These are phyloP conservation scores for Drosophila neonasuta DNA, from an alignment of 2,888 invertebrate species.

Conservation along the genomic window DNA sequence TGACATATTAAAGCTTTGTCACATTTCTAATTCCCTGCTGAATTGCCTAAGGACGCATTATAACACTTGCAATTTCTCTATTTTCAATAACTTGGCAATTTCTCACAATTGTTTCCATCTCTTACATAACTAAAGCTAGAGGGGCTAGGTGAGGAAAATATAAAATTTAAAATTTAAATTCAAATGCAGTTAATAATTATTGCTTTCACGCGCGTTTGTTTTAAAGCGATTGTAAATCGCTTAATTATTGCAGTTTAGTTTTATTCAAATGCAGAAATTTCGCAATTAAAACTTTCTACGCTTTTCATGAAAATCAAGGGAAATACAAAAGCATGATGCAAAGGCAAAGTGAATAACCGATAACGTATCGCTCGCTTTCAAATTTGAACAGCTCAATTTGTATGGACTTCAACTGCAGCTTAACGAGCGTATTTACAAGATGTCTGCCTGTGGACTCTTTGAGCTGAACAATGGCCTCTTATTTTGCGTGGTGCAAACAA, in stretches of 20 bases:
- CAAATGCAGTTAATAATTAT: background rate
- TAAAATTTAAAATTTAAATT: too few species aligned
- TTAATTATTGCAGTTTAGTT: background rate
- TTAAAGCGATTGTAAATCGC: background rate
- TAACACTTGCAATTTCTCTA: too few species aligned
- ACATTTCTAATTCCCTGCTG: too few species aligned
- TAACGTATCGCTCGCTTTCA: background rate
- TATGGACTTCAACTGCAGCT: constrained; percentile 23
- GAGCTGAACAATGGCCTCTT: constrained; percentile 67
- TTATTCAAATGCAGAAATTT: background rate
- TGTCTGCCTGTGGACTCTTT: constrained; percentile 69
- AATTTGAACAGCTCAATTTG: constrained; percentile 44
- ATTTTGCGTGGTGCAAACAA: constrained; percentile 61
- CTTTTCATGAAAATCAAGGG: background rate
- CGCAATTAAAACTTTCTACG: background rate
- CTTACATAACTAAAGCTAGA: too few species aligned
- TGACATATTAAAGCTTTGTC: too few species aligned
- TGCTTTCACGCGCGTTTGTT: background rate
- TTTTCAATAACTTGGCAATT: too few species aligned
- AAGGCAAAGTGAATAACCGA: background rate
- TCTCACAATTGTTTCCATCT: too few species aligned
- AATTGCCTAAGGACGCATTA: too few species aligned
- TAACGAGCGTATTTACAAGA: constrained; percentile 40
- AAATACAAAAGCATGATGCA: background rate
- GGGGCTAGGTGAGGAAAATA: too few species aligned